Conservation (phyloP, 2,888 invertebrate genomes). For the Tipula vernalis region DNA sequence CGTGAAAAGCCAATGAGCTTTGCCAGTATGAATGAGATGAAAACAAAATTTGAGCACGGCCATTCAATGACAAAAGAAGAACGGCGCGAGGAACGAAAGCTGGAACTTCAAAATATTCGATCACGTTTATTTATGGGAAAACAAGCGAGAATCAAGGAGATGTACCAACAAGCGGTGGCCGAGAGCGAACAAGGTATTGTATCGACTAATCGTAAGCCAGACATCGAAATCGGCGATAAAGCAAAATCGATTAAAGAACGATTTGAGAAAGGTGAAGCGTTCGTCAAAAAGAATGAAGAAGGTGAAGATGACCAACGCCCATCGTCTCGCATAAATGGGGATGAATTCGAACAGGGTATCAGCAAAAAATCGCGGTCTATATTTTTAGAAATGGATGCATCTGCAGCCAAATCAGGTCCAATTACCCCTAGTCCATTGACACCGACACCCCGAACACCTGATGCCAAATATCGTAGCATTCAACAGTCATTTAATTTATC, state of each 20-base stretch:
- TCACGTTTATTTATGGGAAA: conserved; percentile 79
- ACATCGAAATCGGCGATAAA: conserved; percentile 41
- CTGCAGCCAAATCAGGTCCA: conserved; percentile 36
- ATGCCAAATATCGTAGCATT: conserved; percentile 14
- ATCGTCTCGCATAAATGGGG: conserved; percentile 34
- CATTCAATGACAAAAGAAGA: conserved; percentile 45
- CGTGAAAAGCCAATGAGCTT: conserved; percentile 68
- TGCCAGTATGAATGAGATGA: conserved; percentile 73
- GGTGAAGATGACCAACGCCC: conserved; percentile 35
- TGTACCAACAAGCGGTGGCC: conserved; percentile 81
- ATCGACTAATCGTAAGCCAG: conserved; percentile 40
- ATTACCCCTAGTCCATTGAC: conserved; percentile 13
- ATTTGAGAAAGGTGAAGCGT: conserved; percentile 67
- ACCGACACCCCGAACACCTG: conserved; percentile 14
- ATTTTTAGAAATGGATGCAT: conserved; percentile 73
- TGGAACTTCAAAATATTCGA: conserved; percentile 77
- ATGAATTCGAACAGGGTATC: conserved; percentile 78
- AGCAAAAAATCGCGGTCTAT: conserved; percentile 77
- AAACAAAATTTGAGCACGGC: conserved; percentile 68
- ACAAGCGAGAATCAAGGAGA: conserved; percentile 81
- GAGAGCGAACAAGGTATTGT: conserved; percentile 57
- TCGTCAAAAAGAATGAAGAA: conserved; percentile 42
- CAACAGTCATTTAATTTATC: conserved; percentile 14
- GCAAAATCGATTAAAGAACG: conserved; percentile 59
- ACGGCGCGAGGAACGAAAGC: conserved; percentile 68